phyloP scores from a whole-genome alignment of 1,140 invertebrate species.

The Gerris buenoi region DNA sequence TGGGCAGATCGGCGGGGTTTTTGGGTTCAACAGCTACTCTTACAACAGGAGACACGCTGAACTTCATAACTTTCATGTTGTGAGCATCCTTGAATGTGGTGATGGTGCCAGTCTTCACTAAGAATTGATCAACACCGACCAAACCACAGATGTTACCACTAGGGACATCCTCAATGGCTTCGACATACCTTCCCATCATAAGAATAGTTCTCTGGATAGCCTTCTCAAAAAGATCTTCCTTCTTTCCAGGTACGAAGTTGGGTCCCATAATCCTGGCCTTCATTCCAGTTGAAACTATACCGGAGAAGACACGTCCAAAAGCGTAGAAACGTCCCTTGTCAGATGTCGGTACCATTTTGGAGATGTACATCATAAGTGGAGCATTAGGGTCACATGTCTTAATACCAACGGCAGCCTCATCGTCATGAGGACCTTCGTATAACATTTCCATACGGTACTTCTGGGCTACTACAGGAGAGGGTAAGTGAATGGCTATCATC shows the following conservation, averaged over 20 bases:
- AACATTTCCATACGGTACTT: constrained; percentile 99
- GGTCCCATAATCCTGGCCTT: constrained; percentile 98
- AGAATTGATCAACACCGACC: constrained; percentile 98
- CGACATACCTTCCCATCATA: constrained; percentile 99
- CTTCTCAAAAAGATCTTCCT: constrained; percentile 98
- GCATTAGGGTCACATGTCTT: constrained; percentile 89
- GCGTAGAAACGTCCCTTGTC: constrained; percentile 99
- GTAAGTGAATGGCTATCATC: constrained; percentile 99
- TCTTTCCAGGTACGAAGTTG: constrained; percentile 94
- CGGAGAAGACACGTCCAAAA: constrained; percentile 98
- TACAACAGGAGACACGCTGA: constrained; percentile 98
- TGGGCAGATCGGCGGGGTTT: constrained; percentile 97
- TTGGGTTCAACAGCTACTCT: constrained; percentile 98
- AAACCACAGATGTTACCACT: constrained; percentile 99
- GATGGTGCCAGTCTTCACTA: constrained; percentile 99
- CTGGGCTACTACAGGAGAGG: constrained; percentile 96
- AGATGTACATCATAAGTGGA: constrained; percentile 99
- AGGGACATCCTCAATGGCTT: constrained; percentile 98
- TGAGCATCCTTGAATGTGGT: constrained; percentile 98
- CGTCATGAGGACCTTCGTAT: constrained; percentile 94
- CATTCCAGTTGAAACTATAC: constrained; percentile 82
- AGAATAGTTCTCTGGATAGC: constrained; percentile 97
- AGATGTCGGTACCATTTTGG: constrained; percentile 99
- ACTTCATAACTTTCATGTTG: constrained; percentile 98
- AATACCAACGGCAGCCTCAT: constrained; percentile 84